Evolutionary conservation across 1,140 invertebrate genomes (phyloP).

Genomic region (Tachypleus tridentatus): DNA sequence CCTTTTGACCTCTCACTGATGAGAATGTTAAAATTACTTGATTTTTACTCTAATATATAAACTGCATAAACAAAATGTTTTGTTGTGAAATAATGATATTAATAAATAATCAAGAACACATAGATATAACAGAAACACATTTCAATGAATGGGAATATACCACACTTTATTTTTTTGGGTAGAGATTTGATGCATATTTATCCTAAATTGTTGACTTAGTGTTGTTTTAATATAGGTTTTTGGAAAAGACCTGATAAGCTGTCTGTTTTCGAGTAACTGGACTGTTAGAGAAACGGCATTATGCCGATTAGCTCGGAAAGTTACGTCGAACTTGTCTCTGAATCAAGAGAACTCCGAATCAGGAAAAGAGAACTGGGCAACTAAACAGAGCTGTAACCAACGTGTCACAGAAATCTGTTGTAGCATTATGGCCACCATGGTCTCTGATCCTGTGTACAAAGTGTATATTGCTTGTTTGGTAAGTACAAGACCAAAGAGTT

Average conservation of each 20-base stretch:
- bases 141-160: too few relatives aligned
- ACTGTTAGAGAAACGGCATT: background rate
- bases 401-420: background rate
- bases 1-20: too few relatives aligned
- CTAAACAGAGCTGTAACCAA: background rate
- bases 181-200: too few relatives aligned
- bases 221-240: background rate
- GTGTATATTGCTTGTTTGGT: constrained; percentile 38
- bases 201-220: too few relatives aligned
- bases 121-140: too few relatives aligned
- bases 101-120: too few relatives aligned
- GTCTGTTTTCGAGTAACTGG: background rate
- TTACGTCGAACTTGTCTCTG: background rate
- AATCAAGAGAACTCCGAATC: background rate
- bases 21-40: too few relatives aligned
- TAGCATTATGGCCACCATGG: constrained; percentile 35
- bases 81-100: too few relatives aligned
- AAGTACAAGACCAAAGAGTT: constrained; percentile 18
- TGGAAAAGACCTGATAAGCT: background rate
- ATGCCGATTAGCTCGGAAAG: background rate
- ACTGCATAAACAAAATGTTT: too few relatives aligned
- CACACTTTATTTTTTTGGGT: too few relatives aligned
- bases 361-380: background rate
- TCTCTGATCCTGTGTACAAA: constrained; percentile 39
- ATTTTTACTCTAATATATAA: too few relatives aligned